These are phyloP conservation scores for Enteromius unitaeniatus DNA, from an alignment of 2,797 vertebrate species.

Conservation along the genomic window DNA sequence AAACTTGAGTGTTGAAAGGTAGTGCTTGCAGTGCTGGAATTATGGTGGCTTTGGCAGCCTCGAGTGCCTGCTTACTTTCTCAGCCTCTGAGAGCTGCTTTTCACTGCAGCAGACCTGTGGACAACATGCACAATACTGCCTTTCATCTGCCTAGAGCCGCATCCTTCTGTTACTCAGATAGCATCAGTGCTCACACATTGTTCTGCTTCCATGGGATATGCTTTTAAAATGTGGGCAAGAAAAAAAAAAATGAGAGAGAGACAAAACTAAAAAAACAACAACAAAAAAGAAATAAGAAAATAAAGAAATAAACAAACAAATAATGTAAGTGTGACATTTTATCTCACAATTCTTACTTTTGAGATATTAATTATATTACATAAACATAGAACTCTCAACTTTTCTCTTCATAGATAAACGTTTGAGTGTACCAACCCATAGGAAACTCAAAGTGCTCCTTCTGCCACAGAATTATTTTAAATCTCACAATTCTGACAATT, in stretches of 20 bases:
- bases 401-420: not conserved
- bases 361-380: not conserved
- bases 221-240: slow-evolving; percentile 60
- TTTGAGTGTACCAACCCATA: no score
- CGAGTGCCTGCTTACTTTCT: slow-evolving; percentile 48
- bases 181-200: slow-evolving; percentile 58
- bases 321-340: not conserved
- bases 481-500: not conserved
- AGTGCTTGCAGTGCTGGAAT: not conserved
- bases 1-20: slow-evolving; percentile 33
- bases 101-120: slow-evolving; percentile 26
- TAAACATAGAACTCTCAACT: not conserved
- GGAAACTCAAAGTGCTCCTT: not conserved
- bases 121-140: slow-evolving; percentile 52
- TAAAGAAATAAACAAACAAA: not conserved
- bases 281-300: no score
- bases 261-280: not conserved
- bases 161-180: slow-evolving; percentile 51
- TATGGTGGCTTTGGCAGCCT: slow-evolving; percentile 27
- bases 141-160: slow-evolving; percentile 50
- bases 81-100: slow-evolving; percentile 44
- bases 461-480: not conserved
- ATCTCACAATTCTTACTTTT: not conserved
- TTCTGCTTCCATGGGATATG: slow-evolving; percentile 49
- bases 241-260: slow-evolving; percentile 26